These are phyloP conservation scores for Orthonychiurus folsomi DNA, from an alignment of 2,888 invertebrate species.

Conservation along the genomic window DNA sequence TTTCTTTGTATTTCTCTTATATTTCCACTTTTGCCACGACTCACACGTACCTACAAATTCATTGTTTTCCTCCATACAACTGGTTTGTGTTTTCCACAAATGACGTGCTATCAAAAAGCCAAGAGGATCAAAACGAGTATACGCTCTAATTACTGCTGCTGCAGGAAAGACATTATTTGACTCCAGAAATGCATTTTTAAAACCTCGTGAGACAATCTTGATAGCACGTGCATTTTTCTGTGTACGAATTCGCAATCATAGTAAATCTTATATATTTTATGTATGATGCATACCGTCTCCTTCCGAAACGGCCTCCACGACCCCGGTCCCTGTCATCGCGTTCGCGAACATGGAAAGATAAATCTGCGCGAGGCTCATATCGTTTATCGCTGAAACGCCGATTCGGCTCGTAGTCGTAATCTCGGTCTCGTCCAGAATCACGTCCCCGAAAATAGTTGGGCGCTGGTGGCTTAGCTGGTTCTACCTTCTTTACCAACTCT, in stretches of 20 bases:
- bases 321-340: conserved; percentile 21
- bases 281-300: conserved; percentile 19
- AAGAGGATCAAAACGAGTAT: not conserved
- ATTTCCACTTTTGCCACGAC: not conserved
- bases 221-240: not conserved
- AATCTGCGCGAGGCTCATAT: conserved; percentile 8
- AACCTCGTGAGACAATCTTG: no score
- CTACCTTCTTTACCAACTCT: not conserved
- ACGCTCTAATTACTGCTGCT: no score
- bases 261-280: not conserved
- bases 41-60: not conserved
- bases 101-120: not conserved
- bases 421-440: conserved; percentile 6
- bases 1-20: not conserved
- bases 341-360: conserved; percentile 18
- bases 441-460: not conserved
- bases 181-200: no score
- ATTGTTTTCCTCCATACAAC: not conserved
- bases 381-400: not conserved
- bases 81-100: not conserved
- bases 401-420: conserved; percentile 4
- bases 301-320: conserved; percentile 4
- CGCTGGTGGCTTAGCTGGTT: not conserved
- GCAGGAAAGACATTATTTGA: no score
- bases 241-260: no score